A percentile compares a stretch with the other conserved stretches of the same genome.
Conservation (phyloP, 2,888 invertebrate genomes). For the Hemistola chrysoprasaria region DNA sequence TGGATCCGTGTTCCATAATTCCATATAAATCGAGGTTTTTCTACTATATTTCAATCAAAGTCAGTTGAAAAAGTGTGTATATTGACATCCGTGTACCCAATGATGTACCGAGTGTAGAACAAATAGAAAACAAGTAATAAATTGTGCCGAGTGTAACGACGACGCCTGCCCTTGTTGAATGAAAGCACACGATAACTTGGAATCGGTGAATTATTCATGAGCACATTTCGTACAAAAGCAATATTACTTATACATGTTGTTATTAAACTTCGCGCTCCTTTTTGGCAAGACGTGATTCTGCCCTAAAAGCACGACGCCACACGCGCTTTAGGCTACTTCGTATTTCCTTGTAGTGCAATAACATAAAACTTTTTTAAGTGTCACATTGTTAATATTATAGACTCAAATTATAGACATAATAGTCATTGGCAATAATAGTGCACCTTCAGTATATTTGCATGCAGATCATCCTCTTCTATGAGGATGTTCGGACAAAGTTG, state of each 20-base stretch:
- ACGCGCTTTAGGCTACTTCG: too few species aligned
- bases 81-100: constrained; percentile 30
- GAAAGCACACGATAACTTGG: constrained; percentile 28
- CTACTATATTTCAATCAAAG: constrained; percentile 19
- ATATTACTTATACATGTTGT: constrained; percentile 20
- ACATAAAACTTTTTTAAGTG: too few species aligned
- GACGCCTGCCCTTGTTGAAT: constrained; percentile 22
- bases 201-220: constrained; percentile 29
- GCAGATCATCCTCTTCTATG: too few species aligned
- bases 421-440: too few species aligned
- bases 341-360: too few species aligned
- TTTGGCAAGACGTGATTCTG: too few species aligned
- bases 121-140: constrained; percentile 29
- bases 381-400: too few species aligned
- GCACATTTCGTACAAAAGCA: constrained; percentile 13
- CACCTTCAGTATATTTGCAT: too few species aligned
- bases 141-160: constrained; percentile 20
- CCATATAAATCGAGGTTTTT: constrained; percentile 14
- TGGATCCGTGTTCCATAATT: constrained; percentile 2
- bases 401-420: too few species aligned
- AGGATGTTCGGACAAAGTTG: background rate
- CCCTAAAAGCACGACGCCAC: too few species aligned
- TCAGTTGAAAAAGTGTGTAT: constrained; percentile 15
- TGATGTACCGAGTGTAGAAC: constrained; percentile 21
- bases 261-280: constrained; percentile 17